phyloP scores from a whole-genome alignment of 30 jellyfish, hydroid and myxozoan genomes.

The Catostylus mosaicus region DNA sequence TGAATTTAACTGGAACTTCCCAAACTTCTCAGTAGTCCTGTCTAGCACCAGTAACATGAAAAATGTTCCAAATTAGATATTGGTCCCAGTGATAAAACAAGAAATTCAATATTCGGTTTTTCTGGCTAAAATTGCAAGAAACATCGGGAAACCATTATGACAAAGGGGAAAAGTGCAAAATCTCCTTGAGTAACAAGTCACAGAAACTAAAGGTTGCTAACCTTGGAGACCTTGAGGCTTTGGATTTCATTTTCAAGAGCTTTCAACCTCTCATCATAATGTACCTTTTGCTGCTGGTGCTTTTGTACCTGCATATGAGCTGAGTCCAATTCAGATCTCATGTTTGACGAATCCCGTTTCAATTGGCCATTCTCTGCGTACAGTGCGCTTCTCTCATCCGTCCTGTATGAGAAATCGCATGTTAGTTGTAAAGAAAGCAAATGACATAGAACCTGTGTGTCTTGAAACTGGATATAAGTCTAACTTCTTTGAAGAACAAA shows the following conservation, averaged over 20 bases:
- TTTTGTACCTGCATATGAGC: conserved; percentile 66
- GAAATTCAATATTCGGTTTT: not conserved
- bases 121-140: not conserved
- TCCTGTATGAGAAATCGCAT: conserved; percentile 24
- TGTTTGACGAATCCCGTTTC: conserved; percentile 43
- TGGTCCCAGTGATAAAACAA: not conserved
- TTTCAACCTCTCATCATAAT: conserved; percentile 53
- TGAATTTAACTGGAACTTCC: too few species aligned
- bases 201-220: not conserved
- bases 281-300: conserved; percentile 64
- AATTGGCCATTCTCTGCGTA: conserved; percentile 71
- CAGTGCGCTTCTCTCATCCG: conserved; percentile 85
- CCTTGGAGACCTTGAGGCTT: conserved; percentile 66
- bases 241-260: conserved; percentile 69
- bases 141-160: not conserved
- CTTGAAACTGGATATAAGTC: too few species aligned
- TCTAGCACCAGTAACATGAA: too few species aligned
- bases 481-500: too few species aligned
- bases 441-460: too few species aligned
- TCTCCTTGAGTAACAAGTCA: not conserved
- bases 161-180: not conserved
- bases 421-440: too few species aligned
- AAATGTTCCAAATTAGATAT: too few species aligned
- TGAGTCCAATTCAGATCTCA: conserved; percentile 71
- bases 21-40: too few species aligned